Evolutionary conservation across 1,140 invertebrate genomes (phyloP).

Genomic region (Cyphomyrmex costatus): DNA sequence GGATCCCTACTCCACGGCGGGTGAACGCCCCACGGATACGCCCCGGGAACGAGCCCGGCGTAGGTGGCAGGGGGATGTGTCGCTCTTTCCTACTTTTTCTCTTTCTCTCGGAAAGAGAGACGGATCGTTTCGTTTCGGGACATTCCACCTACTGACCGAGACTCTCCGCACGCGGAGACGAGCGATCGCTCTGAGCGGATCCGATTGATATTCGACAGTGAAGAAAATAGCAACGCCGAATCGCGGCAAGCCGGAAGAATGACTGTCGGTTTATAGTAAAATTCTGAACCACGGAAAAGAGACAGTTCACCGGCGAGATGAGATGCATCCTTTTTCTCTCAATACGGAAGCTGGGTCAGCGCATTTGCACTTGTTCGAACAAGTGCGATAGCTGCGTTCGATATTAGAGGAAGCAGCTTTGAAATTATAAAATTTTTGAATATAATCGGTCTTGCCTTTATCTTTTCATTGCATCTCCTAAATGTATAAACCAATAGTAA

Average conservation of each 20-base stretch:
- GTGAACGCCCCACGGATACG: slow-evolving; percentile 77
- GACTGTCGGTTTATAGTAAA: not conserved
- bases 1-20: slow-evolving; percentile 19
- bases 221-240: slow-evolving; percentile 9
- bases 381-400: not conserved
- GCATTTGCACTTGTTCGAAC: not conserved
- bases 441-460: no score
- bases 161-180: slow-evolving; percentile 53
- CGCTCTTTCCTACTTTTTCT: slow-evolving; percentile 17
- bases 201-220: slow-evolving; percentile 7
- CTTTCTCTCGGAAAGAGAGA: slow-evolving; percentile 15
- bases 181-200: not conserved
- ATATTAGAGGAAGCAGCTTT: no score
- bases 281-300: not conserved
- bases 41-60: slow-evolving; percentile 66
- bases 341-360: not conserved
- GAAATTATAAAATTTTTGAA: no score
- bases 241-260: not conserved
- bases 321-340: not conserved
- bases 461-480: no score
- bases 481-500: no score
- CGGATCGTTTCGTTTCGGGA: slow-evolving; percentile 64
- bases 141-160: slow-evolving; percentile 77
- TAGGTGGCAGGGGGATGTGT: slow-evolving; percentile 60
- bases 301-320: not conserved